Conservation (phyloP, 2,113 vertebrate species). For the Trematocara macrostoma region DNA sequence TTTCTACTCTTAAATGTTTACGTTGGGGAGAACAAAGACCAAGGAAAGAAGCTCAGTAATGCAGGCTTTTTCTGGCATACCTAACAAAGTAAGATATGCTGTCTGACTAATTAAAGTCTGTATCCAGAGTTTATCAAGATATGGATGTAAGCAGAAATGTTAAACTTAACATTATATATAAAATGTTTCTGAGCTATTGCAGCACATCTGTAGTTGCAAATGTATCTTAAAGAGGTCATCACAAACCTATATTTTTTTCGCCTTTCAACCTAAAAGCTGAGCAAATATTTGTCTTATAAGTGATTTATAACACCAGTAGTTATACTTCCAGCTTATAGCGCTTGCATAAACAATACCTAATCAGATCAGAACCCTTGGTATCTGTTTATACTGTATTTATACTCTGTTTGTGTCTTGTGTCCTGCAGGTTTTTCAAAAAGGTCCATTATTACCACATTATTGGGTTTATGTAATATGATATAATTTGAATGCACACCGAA, state of each 20-base stretch:
- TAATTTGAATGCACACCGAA: fast-evolving
- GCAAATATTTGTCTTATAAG: not conserved
- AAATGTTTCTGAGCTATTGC: not conserved
- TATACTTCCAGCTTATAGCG: not conserved
- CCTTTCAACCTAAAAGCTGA: not conserved
- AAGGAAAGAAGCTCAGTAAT: not conserved
- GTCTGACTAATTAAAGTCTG: not conserved
- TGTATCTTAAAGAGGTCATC: fast-evolving
- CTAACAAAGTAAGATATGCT: not conserved
- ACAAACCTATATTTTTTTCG: not conserved
- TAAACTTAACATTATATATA: not conserved
- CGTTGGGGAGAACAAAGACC: not conserved
- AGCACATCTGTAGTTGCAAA: not conserved
- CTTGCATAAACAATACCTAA: not conserved
- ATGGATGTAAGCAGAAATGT: not conserved
- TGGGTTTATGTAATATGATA: not conserved
- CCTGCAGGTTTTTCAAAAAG: fast-evolving
- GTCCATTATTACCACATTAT: not conserved
- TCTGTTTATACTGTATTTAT: not conserved
- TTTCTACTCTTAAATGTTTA: not conserved
- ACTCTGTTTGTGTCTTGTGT: not conserved
- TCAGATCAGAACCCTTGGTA: not conserved
- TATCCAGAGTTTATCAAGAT: not conserved
- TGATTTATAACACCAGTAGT: not conserved
- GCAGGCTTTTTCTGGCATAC: fast-evolving